These are phyloP conservation scores for Trimorus sp. DNA, from an alignment of 2,888 invertebrate species.

Conservation along the genomic window DNA sequence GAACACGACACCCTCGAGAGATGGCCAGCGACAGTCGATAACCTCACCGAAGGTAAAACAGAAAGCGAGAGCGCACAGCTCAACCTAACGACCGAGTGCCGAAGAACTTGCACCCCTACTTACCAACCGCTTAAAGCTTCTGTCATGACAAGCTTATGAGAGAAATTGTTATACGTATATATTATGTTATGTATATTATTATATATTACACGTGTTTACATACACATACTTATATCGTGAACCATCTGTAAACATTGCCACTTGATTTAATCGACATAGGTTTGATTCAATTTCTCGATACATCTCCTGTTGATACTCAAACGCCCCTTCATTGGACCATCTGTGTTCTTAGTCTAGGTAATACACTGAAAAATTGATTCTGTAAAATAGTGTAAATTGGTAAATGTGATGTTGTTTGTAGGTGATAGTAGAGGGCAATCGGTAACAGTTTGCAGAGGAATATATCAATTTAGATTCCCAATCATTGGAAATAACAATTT, in stretches of 20 bases:
- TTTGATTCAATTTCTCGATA: slow-evolving; percentile 69
- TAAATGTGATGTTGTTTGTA: too few relatives aligned
- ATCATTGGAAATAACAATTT: too few relatives aligned
- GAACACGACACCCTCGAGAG: slow-evolving; percentile 80
- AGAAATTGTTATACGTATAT: slow-evolving; percentile 35
- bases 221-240: slow-evolving; percentile 39
- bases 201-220: slow-evolving; percentile 42
- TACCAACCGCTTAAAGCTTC: slow-evolving; percentile 77
- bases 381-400: too few relatives aligned
- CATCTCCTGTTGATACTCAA: slow-evolving; percentile 36
- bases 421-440: too few relatives aligned
- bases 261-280: slow-evolving; percentile 71
- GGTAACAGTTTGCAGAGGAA: too few relatives aligned
- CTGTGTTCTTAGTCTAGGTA: slow-evolving; percentile 4
- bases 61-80: slow-evolving; percentile 59
- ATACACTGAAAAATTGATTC: too few relatives aligned
- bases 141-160: slow-evolving; percentile 70
- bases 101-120: slow-evolving; percentile 78
- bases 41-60: slow-evolving; percentile 82
- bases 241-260: slow-evolving; percentile 48
- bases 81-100: slow-evolving; percentile 67
- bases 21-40: slow-evolving; percentile 82
- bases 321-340: slow-evolving; percentile 30
- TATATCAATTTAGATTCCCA: too few relatives aligned
- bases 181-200: not conserved